Percentiles rank a stretch among this genome's conserved stretches.
These are phyloP conservation scores for Trachops cirrhosus DNA, from an alignment of 2,797 vertebrate species.

Conservation along the genomic window DNA sequence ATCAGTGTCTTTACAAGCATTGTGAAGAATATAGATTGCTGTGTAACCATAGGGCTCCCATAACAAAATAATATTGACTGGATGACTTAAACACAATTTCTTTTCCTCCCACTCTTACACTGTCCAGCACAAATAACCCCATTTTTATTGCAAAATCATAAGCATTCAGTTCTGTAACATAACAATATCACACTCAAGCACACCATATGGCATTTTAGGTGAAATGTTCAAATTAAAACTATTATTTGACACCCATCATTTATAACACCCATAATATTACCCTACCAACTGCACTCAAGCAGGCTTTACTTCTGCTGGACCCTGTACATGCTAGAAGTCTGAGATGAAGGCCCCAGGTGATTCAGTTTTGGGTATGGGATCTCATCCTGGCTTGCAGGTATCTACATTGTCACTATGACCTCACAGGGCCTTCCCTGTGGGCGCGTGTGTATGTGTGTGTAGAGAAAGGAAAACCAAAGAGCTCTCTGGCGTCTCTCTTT, in stretches of 20 bases:
- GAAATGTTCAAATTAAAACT: too few species aligned
- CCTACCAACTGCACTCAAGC: too few species aligned
- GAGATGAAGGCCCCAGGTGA: background rate
- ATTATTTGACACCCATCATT: too few species aligned
- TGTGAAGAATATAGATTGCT: background rate
- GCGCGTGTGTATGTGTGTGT: background rate
- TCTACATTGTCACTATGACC: background rate
- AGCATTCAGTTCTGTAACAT: too few species aligned
- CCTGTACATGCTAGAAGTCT: background rate
- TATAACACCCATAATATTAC: too few species aligned
- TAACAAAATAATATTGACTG: background rate
- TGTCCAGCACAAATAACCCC: too few species aligned
- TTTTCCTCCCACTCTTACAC: background rate
- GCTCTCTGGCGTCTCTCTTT: background rate
- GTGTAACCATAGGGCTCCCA: background rate
- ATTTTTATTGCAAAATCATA: too few species aligned
- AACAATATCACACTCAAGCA: too few species aligned
- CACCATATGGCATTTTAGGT: too few species aligned
- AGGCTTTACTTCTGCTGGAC: too few species aligned
- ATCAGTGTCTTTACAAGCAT: background rate
- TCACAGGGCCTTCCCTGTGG: too few species aligned
- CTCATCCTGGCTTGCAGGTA: background rate
- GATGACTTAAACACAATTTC: too few species aligned
- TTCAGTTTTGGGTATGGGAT: background rate
- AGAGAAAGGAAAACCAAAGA: background rate